These are phyloP conservation scores for Nasonovia ribisnigri DNA, from an alignment of 2,888 invertebrate species.

Conservation along the genomic window DNA sequence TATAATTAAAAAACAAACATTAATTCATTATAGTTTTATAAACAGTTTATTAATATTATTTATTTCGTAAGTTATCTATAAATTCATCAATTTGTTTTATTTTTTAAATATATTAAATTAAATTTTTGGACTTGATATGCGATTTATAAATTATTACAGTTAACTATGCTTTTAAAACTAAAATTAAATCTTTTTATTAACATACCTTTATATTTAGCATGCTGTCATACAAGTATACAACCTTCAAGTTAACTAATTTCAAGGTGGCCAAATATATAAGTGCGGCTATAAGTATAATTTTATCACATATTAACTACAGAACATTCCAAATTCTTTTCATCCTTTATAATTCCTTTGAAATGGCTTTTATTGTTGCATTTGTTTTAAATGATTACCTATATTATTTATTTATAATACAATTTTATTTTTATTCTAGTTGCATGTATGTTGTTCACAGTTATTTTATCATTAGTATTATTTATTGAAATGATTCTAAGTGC, in stretches of 20 bases:
- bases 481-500: conserved; percentile 19
- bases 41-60: background rate
- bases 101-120: background rate
- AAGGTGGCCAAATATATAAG: conserved; percentile 33
- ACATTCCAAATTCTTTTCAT: conserved; percentile 55
- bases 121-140: conserved; percentile 25
- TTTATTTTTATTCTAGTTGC: conserved; percentile 66
- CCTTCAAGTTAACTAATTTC: conserved; percentile 51
- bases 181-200: conserved; percentile 42
- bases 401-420: conserved; percentile 67
- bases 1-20: background rate
- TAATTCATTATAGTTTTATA: background rate
- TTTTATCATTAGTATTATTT: conserved; percentile 53
- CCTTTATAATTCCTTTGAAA: conserved; percentile 55
- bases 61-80: background rate
- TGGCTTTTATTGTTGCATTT: conserved; percentile 58
- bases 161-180: conserved; percentile 45
- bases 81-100: background rate
- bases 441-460: conserved; percentile 58
- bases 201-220: conserved; percentile 59
- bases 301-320: conserved; percentile 22
- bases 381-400: conserved; percentile 62
- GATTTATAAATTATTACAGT: conserved; percentile 17
- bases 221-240: conserved; percentile 42
- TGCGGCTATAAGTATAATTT: conserved; percentile 54